Evolutionary conservation across 1,140 invertebrate genomes (phyloP).

Genomic region (Parasteatoda tepidariorum): DNA sequence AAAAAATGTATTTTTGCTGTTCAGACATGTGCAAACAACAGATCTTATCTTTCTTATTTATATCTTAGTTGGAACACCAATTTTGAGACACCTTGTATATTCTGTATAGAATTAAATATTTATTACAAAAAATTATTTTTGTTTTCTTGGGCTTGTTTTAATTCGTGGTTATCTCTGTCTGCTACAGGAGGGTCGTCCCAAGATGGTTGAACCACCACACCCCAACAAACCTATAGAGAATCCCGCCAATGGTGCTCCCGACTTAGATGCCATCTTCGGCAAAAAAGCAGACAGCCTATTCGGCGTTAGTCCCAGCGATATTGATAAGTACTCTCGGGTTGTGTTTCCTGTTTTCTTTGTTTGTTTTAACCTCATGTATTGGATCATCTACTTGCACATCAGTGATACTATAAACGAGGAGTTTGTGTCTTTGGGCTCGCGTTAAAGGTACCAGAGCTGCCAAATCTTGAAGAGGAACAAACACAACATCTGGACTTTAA

Average conservation of each 20-base stretch:
- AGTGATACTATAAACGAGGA: constrained; percentile 94
- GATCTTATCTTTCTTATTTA: no score
- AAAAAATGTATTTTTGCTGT: no score
- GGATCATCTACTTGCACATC: constrained; percentile 96
- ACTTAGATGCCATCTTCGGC: constrained; percentile 69
- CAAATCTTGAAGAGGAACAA: constrained; percentile 48
- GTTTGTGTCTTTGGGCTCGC: constrained; percentile 74
- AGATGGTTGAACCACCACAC: constrained; percentile 91
- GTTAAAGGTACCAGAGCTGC: constrained; percentile 52
- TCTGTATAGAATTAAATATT: constrained; percentile 7
- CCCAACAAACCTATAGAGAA: constrained; percentile 87
- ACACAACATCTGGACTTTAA: constrained; percentile 39
- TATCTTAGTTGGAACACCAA: no score
- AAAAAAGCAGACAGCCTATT: constrained; percentile 89
- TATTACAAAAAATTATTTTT: constrained; percentile 30
- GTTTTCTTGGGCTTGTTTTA: constrained; percentile 52
- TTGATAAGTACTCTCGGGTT: constrained; percentile 95
- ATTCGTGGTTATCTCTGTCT: constrained; percentile 65
- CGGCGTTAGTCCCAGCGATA: constrained; percentile 92
- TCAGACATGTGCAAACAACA: no score
- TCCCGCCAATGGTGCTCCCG: constrained; percentile 82
- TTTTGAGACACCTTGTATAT: not conserved
- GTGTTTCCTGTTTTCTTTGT: constrained; percentile 97
- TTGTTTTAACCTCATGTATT: constrained; percentile 98
- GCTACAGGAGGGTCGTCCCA: constrained; percentile 88